Percentiles rank a stretch among this genome's conserved stretches.
These are phyloP conservation scores for Cerastis rubricosa DNA, from an alignment of 2,888 invertebrate genomes.

Conservation along the genomic window DNA sequence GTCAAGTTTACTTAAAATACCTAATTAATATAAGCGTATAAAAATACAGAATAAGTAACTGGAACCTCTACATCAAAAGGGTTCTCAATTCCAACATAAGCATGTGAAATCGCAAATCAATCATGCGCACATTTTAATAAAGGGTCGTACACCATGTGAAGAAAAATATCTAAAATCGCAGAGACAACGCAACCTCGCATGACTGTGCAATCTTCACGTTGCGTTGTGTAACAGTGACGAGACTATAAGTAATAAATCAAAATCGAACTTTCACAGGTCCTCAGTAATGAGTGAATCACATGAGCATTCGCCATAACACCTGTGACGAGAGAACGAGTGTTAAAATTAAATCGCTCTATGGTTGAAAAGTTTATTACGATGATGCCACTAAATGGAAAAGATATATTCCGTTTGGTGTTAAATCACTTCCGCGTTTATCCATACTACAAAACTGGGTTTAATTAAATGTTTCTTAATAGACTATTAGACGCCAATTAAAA, in stretches of 20 bases:
- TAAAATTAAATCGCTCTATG: slow-evolving; percentile 40
- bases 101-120: slow-evolving; percentile 52
- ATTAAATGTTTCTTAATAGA: slow-evolving; percentile 10
- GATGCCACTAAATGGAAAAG: slow-evolving; percentile 25
- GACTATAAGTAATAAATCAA: slow-evolving; percentile 69
- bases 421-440: slow-evolving; percentile 33
- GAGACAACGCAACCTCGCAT: slow-evolving; percentile 40
- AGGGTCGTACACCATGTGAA: slow-evolving; percentile 36
- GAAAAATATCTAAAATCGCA: slow-evolving; percentile 31
- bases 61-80: slow-evolving; percentile 4
- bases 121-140: slow-evolving; percentile 42
- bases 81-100: slow-evolving; percentile 17
- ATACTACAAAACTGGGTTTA: neutral
- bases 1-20: neutral
- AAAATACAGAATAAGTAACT: neutral
- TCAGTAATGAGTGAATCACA: slow-evolving; percentile 62
- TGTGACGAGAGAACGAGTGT: slow-evolving; percentile 21
- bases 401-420: slow-evolving; percentile 29
- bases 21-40: neutral
- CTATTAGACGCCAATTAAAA: neutral
- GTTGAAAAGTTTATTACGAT: slow-evolving; percentile 28
- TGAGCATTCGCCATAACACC: slow-evolving; percentile 53
- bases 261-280: slow-evolving; percentile 71
- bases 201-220: slow-evolving; percentile 55
- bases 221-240: slow-evolving; percentile 69